Percentiles rank a stretch among this genome's conserved stretches.
Conservation (phyloP, 2,113 vertebrate species). For the Cettia cetti region DNA sequence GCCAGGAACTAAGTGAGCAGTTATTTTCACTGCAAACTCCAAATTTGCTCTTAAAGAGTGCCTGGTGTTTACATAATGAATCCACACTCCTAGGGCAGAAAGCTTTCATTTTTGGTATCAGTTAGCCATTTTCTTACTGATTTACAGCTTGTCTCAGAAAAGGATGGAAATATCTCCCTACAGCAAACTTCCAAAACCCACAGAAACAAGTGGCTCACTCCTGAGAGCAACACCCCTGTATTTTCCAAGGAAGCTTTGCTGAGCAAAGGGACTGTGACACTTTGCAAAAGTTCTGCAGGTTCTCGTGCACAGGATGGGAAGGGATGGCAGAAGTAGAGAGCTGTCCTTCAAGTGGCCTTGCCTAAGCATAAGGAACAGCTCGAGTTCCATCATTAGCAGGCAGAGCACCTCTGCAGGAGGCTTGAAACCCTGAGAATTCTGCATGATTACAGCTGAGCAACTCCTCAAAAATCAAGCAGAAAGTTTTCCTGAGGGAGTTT, state of each 20-base stretch:
- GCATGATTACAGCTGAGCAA: neutral
- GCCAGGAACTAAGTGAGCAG: neutral
- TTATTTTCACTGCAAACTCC: neutral
- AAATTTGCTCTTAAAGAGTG: neutral
- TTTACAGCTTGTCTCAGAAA: neutral
- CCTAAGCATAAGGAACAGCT: neutral
- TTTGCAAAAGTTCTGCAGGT: neutral
- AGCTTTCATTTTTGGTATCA: neutral
- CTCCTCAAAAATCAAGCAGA: conserved; percentile 12
- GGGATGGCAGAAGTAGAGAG: neutral
- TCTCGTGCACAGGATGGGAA: neutral
- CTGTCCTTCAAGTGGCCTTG: conserved; percentile 39
- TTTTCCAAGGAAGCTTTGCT: neutral
- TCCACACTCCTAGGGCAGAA: neutral
- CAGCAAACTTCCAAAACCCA: neutral
- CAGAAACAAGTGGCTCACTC: neutral
- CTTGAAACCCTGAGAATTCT: neutral
- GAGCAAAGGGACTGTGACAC: neutral
- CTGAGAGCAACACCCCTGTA: rapidly evolving
- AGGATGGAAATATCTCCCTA: neutral
- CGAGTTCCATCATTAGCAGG: conserved; percentile 2
- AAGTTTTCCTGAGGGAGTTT: conserved; percentile 47
- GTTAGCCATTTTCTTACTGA: neutral
- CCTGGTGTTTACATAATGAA: neutral
- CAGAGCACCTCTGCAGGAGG: conserved; percentile 47